Conservation (phyloP, 2,797 vertebrate species). For the Cetoscarus ocellatus region DNA sequence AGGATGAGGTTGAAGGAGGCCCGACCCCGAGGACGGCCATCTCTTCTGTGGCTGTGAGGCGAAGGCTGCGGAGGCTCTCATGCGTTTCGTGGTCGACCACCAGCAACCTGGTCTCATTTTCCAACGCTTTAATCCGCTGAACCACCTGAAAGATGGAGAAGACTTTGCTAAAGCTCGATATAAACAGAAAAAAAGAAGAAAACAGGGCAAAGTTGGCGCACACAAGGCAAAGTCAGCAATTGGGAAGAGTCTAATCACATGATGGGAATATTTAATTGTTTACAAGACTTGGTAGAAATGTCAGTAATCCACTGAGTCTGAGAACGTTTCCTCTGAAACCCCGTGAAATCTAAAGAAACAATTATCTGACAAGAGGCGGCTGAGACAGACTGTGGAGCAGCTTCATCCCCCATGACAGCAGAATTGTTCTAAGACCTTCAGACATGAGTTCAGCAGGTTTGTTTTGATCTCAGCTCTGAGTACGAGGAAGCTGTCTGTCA, state of each 20-base stretch:
- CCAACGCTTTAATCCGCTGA: conserved; percentile 93
- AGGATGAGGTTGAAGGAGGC: conserved; percentile 50
- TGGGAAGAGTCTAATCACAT: too few species aligned
- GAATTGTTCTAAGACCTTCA: not conserved
- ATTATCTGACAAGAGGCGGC: not conserved
- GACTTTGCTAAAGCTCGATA: not conserved
- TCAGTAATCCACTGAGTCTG: too few species aligned
- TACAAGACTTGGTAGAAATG: too few species aligned
- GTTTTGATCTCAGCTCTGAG: conserved; percentile 11
- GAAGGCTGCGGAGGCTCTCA: conserved; percentile 89
- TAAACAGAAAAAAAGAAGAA: too few species aligned
- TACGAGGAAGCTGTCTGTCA: conserved; percentile 19
- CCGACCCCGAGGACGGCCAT: conserved; percentile 82
- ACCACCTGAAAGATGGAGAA: conserved; percentile 87
- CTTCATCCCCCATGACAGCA: not conserved
- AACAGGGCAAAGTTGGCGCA: too few species aligned
- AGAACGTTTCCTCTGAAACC: not conserved
- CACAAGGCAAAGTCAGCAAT: too few species aligned
- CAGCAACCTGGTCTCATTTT: conserved; percentile 90
- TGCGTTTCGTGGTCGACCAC: conserved; percentile 94
- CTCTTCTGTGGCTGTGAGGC: conserved; percentile 91
- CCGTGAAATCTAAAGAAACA: not conserved
- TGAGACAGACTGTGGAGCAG: not conserved
- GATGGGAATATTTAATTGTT: too few species aligned
- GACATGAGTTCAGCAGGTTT: conserved; percentile 8